Evolutionary conservation across 2,797 vertebrate species (phyloP).

Genomic region (Hybognathus amarus): DNA sequence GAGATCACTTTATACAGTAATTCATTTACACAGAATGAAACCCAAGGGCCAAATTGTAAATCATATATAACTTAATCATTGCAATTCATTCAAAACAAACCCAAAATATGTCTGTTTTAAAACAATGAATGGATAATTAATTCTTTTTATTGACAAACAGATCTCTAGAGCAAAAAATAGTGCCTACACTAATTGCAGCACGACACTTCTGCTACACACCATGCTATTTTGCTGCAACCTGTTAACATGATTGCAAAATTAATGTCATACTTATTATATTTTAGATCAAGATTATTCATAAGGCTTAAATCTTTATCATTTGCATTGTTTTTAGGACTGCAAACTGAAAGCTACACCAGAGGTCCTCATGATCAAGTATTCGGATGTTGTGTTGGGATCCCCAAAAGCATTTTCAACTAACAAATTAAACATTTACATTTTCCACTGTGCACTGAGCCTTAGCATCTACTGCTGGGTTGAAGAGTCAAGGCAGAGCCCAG

Average conservation of each 20-base stretch:
- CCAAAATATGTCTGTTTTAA: neutral
- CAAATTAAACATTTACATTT: conserved; percentile 91
- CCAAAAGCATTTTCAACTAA: conserved; percentile 85
- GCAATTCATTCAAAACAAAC: neutral
- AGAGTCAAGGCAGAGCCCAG: conserved; percentile 84
- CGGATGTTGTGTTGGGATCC: conserved; percentile 71
- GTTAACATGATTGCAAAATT: neutral
- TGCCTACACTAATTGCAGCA: neutral
- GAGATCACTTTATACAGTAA: neutral
- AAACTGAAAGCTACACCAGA: neutral
- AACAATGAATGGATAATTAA: neutral
- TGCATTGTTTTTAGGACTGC: neutral
- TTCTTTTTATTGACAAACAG: neutral
- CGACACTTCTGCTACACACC: neutral
- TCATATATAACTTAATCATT: neutral
- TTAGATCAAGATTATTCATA: neutral
- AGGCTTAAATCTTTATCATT: neutral
- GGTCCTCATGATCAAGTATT: conserved; percentile 26
- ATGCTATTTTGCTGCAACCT: neutral
- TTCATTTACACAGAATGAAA: neutral
- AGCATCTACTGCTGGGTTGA: conserved; percentile 74
- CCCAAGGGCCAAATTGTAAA: neutral
- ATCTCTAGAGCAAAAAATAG: conserved; percentile 1
- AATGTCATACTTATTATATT: neutral
- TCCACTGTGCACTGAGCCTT: conserved; percentile 86